These are phyloP conservation scores for Molorchus minor DNA, from an alignment of 2,888 invertebrate genomes.

Conservation along the genomic window DNA sequence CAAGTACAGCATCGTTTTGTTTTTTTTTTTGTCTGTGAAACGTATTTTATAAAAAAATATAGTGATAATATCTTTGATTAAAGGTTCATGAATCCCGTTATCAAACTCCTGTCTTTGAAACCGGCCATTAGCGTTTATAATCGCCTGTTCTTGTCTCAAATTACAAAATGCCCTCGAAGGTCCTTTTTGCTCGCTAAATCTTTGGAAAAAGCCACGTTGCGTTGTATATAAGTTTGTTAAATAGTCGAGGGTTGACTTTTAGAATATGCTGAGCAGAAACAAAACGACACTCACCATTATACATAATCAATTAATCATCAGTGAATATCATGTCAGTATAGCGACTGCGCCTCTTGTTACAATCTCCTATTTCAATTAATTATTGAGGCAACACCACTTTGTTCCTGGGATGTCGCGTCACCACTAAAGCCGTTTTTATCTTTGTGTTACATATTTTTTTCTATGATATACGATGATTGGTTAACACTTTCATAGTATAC, in stretches of 20 bases:
- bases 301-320: constrained; percentile 50
- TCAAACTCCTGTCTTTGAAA: too few relatives aligned
- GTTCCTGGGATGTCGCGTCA: background rate
- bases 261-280: constrained; percentile 26
- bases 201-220: background rate
- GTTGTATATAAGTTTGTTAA: constrained; percentile 9
- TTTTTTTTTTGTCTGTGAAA: too few relatives aligned
- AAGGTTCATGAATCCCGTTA: too few relatives aligned
- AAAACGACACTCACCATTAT: constrained; percentile 47
- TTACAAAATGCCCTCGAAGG: background rate
- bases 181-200: constrained; percentile 2
- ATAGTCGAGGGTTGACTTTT: constrained; percentile 18
- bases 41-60: too few relatives aligned
- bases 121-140: too few relatives aligned
- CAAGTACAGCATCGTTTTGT: too few relatives aligned
- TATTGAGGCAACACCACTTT: constrained; percentile 44
- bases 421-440: background rate
- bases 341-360: constrained; percentile 50
- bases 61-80: too few relatives aligned
- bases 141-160: too few relatives aligned
- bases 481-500: too few relatives aligned
- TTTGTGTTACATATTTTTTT: background rate
- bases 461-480: too few relatives aligned
- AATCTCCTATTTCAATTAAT: constrained; percentile 53
- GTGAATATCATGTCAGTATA: constrained; percentile 50